Evolutionary conservation across 2,113 vertebrate genomes (phyloP).

Genomic region (Tragulus kanchil): DNA sequence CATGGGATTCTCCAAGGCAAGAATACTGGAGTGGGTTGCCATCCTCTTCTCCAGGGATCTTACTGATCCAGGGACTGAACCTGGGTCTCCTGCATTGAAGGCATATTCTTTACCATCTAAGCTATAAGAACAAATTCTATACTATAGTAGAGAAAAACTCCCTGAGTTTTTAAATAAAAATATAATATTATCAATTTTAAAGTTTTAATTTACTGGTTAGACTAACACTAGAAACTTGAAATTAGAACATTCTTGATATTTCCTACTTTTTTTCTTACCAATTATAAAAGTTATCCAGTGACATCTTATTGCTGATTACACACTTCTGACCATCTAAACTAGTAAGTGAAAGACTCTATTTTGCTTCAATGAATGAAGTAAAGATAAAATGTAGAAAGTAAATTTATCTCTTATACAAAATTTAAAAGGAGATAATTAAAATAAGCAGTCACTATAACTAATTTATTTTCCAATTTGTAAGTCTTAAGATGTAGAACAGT

Average conservation of each 20-base stretch:
- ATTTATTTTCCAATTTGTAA: slow-evolving; percentile 21
- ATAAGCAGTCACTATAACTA: neutral
- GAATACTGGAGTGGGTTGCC: no score
- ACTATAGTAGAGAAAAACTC: neutral
- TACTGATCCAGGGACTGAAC: no score
- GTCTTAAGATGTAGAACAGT: slow-evolving; percentile 5
- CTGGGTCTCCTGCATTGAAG: no score
- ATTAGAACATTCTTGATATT: neutral
- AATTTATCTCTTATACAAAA: slow-evolving; percentile 33
- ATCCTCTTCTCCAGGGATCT: no score
- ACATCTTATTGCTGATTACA: neutral
- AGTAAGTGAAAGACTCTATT: neutral
- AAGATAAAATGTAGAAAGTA: neutral
- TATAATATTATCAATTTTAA: neutral
- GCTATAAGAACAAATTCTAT: neutral
- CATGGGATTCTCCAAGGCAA: no score
- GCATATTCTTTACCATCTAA: no score
- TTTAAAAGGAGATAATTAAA: slow-evolving; percentile 47
- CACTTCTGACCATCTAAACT: neutral
- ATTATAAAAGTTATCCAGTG: neutral
- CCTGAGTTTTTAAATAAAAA: neutral
- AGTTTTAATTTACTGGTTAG: neutral
- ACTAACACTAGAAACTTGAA: neutral
- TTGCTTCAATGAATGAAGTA: slow-evolving; percentile 17
- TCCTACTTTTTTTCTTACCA: neutral